phyloP scores from a whole-genome alignment of 2,113 vertebrate genomes.

The Nibea coibor region DNA sequence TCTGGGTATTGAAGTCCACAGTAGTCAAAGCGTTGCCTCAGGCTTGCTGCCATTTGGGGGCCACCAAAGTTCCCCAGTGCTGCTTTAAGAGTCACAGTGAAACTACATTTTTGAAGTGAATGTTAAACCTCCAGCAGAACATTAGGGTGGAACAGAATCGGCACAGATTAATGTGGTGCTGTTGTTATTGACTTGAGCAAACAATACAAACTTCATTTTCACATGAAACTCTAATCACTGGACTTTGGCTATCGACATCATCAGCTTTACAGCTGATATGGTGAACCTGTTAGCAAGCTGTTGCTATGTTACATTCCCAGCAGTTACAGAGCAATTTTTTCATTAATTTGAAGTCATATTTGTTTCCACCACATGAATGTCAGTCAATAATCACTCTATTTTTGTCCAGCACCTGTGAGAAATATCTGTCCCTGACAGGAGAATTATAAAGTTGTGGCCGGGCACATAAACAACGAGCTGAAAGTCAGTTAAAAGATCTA shows the following conservation, averaged over 20 bases:
- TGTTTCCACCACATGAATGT: not conserved
- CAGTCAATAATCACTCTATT: not conserved
- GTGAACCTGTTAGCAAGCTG: not conserved
- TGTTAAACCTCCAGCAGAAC: not conserved
- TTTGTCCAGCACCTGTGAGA: not conserved
- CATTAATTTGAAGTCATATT: not conserved
- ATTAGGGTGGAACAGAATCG: not conserved
- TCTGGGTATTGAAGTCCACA: slow-evolving; percentile 25
- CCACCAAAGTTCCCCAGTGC: not conserved
- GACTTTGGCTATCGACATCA: not conserved
- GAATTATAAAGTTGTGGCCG: not conserved
- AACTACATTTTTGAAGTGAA: not conserved
- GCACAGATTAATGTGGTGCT: not conserved
- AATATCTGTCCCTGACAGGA: not conserved
- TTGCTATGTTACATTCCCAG: not conserved
- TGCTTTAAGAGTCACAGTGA: not conserved
- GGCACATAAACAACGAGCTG: not conserved
- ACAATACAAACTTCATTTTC: not conserved
- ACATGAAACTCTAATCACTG: not conserved
- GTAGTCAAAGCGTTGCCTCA: not conserved
- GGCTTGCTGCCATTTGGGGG: not conserved
- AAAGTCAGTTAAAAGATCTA: not conserved
- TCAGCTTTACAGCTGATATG: not conserved
- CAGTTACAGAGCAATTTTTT: not conserved
- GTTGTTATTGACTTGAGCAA: not conserved